Evolutionary conservation across 2,113 vertebrate species (phyloP).

Genomic region (Rhinoderma darwinii): DNA sequence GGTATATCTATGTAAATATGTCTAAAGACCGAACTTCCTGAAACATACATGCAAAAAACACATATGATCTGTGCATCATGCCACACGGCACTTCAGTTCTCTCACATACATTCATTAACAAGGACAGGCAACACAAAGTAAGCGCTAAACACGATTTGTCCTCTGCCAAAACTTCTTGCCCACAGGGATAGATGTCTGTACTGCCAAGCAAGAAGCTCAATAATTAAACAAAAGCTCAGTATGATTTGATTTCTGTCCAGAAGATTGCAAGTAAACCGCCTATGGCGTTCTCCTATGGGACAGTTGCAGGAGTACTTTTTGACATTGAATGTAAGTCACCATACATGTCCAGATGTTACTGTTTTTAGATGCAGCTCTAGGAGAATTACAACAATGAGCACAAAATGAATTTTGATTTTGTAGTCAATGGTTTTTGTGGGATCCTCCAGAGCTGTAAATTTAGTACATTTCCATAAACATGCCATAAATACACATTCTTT

Average conservation of each 20-base stretch:
- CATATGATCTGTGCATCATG: conserved; percentile 18
- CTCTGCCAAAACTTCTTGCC: conserved; percentile 10
- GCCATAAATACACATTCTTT: not conserved
- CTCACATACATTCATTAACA: conserved; percentile 24
- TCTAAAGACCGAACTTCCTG: not conserved
- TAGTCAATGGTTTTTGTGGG: not conserved
- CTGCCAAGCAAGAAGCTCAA: conserved; percentile 45
- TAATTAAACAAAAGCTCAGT: conserved; percentile 48
- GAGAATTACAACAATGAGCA: not conserved
- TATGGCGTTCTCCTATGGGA: not conserved
- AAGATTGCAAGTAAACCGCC: conserved; percentile 6
- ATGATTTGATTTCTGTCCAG: conserved; percentile 4
- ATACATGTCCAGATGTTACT: not conserved
- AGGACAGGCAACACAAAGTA: conserved; percentile 23
- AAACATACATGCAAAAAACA: conserved; percentile 41
- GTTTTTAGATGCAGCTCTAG: not conserved
- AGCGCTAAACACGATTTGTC: conserved; percentile 19
- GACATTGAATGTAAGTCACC: conserved; percentile 17
- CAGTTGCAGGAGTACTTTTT: not conserved
- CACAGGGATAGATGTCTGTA: conserved; percentile 22
- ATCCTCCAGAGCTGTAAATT: not conserved
- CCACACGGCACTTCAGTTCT: conserved; percentile 32
- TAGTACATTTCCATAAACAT: not conserved
- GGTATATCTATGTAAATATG: conserved; percentile 13
- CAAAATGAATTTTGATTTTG: not conserved